phyloP scores from a whole-genome alignment of 2,797 vertebrate genomes.

The Channallabes apus region DNA sequence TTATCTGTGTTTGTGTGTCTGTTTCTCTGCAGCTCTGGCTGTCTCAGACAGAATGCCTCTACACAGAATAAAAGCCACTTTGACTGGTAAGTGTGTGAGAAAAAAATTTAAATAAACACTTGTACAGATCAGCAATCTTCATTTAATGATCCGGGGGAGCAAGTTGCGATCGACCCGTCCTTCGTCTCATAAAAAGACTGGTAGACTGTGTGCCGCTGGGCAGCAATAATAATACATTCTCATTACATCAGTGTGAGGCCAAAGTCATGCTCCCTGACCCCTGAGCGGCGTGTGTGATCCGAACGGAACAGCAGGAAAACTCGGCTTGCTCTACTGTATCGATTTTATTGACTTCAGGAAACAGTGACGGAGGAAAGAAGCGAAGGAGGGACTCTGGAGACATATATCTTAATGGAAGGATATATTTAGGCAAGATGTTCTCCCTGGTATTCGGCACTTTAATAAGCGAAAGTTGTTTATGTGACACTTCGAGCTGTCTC shows the following conservation, averaged over 20 bases:
- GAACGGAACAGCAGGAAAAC: neutral
- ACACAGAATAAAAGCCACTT: constrained; percentile 75
- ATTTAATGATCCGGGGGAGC: constrained; percentile 18
- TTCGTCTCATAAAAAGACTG: constrained; percentile 17
- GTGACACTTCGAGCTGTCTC: constrained; percentile 36
- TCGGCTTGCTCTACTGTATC: constrained; percentile 9
- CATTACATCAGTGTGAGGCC: constrained; percentile 17
- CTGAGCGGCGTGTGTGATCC: neutral
- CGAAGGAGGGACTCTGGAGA: neutral
- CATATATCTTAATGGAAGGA: constrained; percentile 21
- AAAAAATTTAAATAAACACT: neutral
- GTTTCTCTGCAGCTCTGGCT: constrained; percentile 67
- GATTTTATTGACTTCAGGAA: constrained; percentile 22
- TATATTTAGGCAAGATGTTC: constrained; percentile 29
- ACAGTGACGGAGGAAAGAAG: constrained; percentile 15
- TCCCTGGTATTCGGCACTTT: constrained; percentile 21
- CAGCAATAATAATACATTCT: constrained; percentile 35
- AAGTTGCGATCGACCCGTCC: constrained; percentile 12
- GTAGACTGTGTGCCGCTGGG: constrained; percentile 12
- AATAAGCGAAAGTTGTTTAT: neutral
- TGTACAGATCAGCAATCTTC: neutral
- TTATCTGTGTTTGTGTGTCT: constrained; percentile 23
- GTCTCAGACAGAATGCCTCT: constrained; percentile 79
- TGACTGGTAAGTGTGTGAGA: constrained; percentile 75
- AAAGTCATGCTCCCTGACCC: neutral